phyloP scores from a whole-genome alignment of 2,888 invertebrate species.

The Polydesmus complanatus region DNA sequence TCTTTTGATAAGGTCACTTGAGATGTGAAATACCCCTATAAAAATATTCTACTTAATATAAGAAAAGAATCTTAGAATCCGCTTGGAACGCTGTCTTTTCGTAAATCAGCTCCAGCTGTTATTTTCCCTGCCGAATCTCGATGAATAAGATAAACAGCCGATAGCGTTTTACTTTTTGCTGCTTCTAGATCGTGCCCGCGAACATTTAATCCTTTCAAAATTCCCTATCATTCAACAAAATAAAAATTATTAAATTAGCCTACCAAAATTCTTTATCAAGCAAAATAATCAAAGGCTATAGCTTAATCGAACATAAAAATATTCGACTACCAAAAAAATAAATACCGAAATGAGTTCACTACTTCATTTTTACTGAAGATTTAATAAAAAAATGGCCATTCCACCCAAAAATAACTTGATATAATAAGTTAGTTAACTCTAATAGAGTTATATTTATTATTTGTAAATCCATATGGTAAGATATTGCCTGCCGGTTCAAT shows the following conservation, averaged over 20 bases:
- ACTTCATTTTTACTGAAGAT: too few species aligned
- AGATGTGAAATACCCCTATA: background rate
- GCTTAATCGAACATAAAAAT: background rate
- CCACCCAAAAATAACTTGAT: too few species aligned
- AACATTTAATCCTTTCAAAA: background rate
- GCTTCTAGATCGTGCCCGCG: background rate
- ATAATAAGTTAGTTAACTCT: too few species aligned
- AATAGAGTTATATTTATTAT: too few species aligned
- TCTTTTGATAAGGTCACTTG: too few species aligned
- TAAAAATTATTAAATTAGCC: background rate
- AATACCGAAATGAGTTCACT: too few species aligned
- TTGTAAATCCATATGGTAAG: too few species aligned
- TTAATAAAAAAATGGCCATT: too few species aligned
- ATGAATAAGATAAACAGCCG: background rate
- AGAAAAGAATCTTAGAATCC: too few species aligned
- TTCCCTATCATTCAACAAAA: background rate
- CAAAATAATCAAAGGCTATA: background rate
- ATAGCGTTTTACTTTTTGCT: background rate
- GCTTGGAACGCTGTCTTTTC: background rate
- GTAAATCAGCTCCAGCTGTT: constrained; percentile 1
- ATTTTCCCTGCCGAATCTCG: background rate
- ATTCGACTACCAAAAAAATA: background rate
- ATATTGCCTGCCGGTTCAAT: too few species aligned
- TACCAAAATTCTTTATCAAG: too few species aligned
- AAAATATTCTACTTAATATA: too few species aligned